Evolutionary conservation across 2,888 invertebrate genomes (phyloP), one percentile per base, ranked within the genome.

Genomic region (Monopis laevigella): DNA sequence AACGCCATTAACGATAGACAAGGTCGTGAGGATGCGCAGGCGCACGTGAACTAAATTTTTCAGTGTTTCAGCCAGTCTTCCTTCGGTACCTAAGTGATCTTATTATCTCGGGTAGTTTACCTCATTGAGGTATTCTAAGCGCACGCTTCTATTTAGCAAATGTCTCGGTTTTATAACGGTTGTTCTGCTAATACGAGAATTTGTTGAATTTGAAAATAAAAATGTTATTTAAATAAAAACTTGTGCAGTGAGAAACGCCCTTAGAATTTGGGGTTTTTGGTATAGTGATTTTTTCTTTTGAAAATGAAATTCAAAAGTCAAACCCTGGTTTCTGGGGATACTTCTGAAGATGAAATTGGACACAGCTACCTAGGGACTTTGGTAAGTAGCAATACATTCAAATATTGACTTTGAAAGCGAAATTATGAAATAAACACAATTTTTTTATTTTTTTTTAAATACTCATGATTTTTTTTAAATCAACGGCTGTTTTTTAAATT

Each of bases 311-410:
- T 21, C 12, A 30, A 30, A 13, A 30, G 14, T 24, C 50, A 71
- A 43, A 60, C 45, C 32, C 47, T 80, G 43, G 77, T 80, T 12
- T 77, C 78, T 0, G 80, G 75, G 24, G 74, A 77, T 7, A 80
- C 78, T 1, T 77, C 80, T 2, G 80, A 80, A 42, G 80, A 78
- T 45, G 80, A 80, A 45, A 75, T 80, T 12, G 80, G 80, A 1
- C 80, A 80, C 47, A 75, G 65, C 56, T 80, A 80, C 48, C 54
- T 80, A 46, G 69, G 80, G 7, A 78, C 80, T 49, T 59, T 80
- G 74, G 80, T 80, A 47, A 80, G 80, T 66, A n/a, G n/a, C n/a
- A n/a, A n/a, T n/a, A n/a, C n/a, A n/a, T n/a, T n/a, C n/a, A n/a
- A n/a, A n/a, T n/a, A n/a, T n/a, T n/a, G n/a, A n/a, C n/a, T n/a